phyloP scores from a whole-genome alignment of 1,140 invertebrate species.

The Plodia interpunctella region DNA sequence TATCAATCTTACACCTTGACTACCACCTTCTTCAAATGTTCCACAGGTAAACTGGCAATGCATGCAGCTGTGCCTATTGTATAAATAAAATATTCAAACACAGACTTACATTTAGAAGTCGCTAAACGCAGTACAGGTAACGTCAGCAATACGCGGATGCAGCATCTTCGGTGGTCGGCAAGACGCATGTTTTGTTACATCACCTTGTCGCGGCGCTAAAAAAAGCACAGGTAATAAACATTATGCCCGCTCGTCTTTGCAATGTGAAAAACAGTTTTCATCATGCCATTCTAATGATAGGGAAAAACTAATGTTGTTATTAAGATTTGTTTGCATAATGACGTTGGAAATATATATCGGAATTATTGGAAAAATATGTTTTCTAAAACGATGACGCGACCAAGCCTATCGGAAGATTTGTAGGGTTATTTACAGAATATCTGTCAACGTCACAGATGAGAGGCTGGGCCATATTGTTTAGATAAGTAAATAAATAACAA shows the following conservation, averaged over 20 bases:
- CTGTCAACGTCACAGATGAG: neutral
- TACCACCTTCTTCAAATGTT: too few relatives aligned
- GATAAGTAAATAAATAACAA: too few relatives aligned
- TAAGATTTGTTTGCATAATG: neutral
- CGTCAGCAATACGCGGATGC: too few relatives aligned
- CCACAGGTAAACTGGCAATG: too few relatives aligned
- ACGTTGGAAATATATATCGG: too few relatives aligned
- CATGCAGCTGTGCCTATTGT: too few relatives aligned
- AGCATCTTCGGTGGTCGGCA: neutral
- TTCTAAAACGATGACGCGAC: neutral
- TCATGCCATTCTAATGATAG: neutral
- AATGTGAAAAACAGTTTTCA: neutral
- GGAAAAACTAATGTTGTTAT: neutral
- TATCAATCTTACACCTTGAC: too few relatives aligned
- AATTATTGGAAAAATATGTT: slow-evolving; percentile 1
- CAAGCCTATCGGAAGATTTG: neutral
- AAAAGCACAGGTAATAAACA: neutral
- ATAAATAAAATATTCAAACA: neutral
- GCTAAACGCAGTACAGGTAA: too few relatives aligned
- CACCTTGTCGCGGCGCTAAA: neutral
- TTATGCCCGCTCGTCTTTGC: neutral
- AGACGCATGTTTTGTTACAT: neutral
- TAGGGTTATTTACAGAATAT: neutral
- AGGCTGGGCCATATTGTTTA: too few relatives aligned
- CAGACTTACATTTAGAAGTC: too few relatives aligned